Base-by-base conservation (phyloP, 2,113 vertebrate genomes). In the Phrynosoma platyrhinos region DNA sequence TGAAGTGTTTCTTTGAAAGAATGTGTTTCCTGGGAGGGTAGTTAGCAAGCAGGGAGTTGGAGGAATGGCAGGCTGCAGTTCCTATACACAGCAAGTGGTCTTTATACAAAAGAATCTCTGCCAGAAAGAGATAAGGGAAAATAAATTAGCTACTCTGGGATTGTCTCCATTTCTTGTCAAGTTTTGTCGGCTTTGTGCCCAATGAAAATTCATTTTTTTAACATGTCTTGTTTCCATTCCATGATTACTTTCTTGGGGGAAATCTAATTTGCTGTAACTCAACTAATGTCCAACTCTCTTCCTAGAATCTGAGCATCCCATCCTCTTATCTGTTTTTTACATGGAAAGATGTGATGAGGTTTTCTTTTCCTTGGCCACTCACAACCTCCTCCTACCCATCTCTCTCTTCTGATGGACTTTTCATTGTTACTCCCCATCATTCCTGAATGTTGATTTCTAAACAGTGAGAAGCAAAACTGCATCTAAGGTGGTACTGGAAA, bases 121-220 rank as follows among this genome's bases (percentile, higher is more conserved):
- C 92, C 94, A 94, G 92, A 66, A 58, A 83, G 84, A 94, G 95
- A 94, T 96, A 95, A 95, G 93, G 89, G 84, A 75, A 89, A 88
- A 94, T 91, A 89, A 94, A 95, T 94, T 84, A 92, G 87, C 85
- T 94, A 18, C 82, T 93, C 89, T 94, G 93, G 90, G 93, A 91
- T 90, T 85, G 91, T 79, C 91, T 88, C 91, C 5, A 2, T 89
- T 90, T 30, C 88, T 90, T 91, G 90, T 92, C 71, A 88, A 95
- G 83, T 74, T 75, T 71, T 81, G 90, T 88, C 5, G 5, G 90
- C 92, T 92, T 89, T 3, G 87, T 90, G 91, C 92, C 94, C 88
- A 12, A 77, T 87, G 83, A 92, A 87, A 92, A 77, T 85, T 83
- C 80, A 86, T 91, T 87, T 85, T 85, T 83, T 90, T 92, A 93